Percentiles rank a stretch among this genome's conserved stretches.
Conservation (phyloP, 2,113 vertebrate species). For the Gymnarchus niloticus region DNA sequence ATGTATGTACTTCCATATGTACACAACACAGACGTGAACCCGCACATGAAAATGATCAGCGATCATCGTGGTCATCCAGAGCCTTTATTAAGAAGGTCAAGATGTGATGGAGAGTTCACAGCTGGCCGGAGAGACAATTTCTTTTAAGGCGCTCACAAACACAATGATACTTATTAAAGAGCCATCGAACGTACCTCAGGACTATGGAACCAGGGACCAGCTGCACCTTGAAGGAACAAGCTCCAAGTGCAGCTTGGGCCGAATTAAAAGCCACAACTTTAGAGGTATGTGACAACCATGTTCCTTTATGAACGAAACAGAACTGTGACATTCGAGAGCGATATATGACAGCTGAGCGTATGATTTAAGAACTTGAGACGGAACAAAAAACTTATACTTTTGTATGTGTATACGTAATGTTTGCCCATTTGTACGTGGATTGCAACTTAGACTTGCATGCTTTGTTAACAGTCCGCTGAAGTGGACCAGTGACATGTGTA, state of each 20-base stretch:
- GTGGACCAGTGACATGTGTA: conserved; percentile 24
- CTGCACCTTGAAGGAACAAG: not conserved
- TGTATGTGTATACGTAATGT: not conserved
- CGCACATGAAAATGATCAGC: not conserved
- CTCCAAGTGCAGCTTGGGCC: not conserved
- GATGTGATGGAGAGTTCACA: not conserved
- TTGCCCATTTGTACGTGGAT: not conserved
- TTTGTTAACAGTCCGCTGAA: not conserved
- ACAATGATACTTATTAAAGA: not conserved
- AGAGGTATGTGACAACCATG: not conserved
- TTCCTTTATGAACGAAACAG: not conserved
- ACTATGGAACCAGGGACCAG: not conserved
- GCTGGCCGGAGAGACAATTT: not conserved
- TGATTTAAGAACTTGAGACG: not conserved
- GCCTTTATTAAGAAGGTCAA: not conserved
- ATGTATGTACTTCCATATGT: not conserved
- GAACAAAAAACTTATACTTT: conserved; percentile 1
- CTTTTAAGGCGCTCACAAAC: not conserved
- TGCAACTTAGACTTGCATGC: not conserved
- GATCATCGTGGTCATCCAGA: not conserved
- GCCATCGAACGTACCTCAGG: not conserved
- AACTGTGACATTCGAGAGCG: not conserved
- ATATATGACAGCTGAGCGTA: not conserved
- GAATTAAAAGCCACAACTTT: not conserved
- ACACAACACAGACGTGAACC: not conserved